Evolutionary conservation across 2,888 invertebrate species (phyloP).

Genomic region (Euproctis similis): DNA sequence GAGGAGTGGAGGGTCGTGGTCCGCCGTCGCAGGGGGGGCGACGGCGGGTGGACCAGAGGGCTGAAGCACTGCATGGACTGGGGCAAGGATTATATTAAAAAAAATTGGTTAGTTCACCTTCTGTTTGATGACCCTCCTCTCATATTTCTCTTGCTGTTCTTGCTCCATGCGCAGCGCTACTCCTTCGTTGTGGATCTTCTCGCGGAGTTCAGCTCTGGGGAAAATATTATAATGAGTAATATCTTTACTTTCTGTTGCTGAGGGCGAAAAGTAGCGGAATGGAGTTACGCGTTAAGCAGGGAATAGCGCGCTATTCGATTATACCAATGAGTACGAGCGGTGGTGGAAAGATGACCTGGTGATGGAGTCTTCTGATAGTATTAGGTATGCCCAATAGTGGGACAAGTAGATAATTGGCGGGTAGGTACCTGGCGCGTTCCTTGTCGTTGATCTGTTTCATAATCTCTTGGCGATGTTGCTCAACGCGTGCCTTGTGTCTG

Average conservation of each 20-base stretch:
- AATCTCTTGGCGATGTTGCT: slow-evolving; percentile 77
- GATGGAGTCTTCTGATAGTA: neutral
- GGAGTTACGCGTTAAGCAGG: too few relatives aligned
- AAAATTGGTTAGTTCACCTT: slow-evolving; percentile 38
- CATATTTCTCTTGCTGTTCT: slow-evolving; percentile 71
- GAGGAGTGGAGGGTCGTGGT: too few relatives aligned
- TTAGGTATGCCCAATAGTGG: neutral
- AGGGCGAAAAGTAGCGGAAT: too few relatives aligned
- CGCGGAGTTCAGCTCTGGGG: slow-evolving; percentile 70
- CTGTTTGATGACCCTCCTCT: slow-evolving; percentile 61
- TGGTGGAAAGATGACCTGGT: too few relatives aligned
- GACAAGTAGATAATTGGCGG: too few relatives aligned
- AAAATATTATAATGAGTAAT: too few relatives aligned
- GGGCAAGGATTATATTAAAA: neutral
- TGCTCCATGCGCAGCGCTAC: slow-evolving; percentile 77
- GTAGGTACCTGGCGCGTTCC: slow-evolving; percentile 74
- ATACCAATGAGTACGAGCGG: too few relatives aligned
- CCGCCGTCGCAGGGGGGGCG: too few relatives aligned
- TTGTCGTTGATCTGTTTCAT: slow-evolving; percentile 83
- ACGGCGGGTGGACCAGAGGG: too few relatives aligned
- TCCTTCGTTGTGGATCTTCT: slow-evolving; percentile 80
- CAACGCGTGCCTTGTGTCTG: slow-evolving; percentile 63
- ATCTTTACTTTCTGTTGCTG: too few relatives aligned
- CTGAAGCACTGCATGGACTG: neutral
- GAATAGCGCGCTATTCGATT: too few relatives aligned